Percentiles rank a stretch among this genome's conserved stretches.
Conservation (phyloP, 2,888 invertebrate genomes). For the Xestia c-nigrum region DNA sequence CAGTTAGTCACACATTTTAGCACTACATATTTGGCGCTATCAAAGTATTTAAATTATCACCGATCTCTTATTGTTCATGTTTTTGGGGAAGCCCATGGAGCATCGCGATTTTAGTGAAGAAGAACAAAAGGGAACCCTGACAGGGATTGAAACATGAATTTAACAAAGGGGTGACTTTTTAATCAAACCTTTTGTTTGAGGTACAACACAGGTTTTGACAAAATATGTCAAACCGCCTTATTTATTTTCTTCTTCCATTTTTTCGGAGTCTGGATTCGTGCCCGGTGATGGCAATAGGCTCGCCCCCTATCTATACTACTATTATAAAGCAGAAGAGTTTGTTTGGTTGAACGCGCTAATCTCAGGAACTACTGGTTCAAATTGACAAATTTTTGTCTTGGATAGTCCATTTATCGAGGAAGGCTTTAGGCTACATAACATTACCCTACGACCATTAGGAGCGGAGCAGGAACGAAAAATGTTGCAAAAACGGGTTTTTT, state of each 20-base stretch:
- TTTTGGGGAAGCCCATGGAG: background rate
- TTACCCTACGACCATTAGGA: too few species aligned
- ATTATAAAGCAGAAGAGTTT: too few species aligned
- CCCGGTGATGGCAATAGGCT: too few species aligned
- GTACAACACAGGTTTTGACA: background rate
- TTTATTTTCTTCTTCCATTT: background rate
- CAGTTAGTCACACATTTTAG: constrained; percentile 26
- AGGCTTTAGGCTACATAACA: too few species aligned
- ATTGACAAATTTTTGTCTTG: too few species aligned
- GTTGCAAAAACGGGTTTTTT: too few species aligned
- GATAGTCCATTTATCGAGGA: too few species aligned
- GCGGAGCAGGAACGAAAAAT: too few species aligned
- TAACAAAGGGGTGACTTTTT: background rate
- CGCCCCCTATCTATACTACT: too few species aligned
- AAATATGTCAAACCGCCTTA: background rate
- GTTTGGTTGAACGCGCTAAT: too few species aligned
- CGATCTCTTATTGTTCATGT: background rate
- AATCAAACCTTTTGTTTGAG: background rate
- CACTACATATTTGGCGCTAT: constrained; percentile 20
- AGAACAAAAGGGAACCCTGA: background rate
- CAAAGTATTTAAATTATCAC: constrained; percentile 1
- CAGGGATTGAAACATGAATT: background rate
- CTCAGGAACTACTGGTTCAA: too few species aligned
- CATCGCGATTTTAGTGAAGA: background rate
- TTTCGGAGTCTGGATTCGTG: too few species aligned